Conservation (phyloP, 2,888 invertebrate genomes). For the Watsonalla cultraria region DNA sequence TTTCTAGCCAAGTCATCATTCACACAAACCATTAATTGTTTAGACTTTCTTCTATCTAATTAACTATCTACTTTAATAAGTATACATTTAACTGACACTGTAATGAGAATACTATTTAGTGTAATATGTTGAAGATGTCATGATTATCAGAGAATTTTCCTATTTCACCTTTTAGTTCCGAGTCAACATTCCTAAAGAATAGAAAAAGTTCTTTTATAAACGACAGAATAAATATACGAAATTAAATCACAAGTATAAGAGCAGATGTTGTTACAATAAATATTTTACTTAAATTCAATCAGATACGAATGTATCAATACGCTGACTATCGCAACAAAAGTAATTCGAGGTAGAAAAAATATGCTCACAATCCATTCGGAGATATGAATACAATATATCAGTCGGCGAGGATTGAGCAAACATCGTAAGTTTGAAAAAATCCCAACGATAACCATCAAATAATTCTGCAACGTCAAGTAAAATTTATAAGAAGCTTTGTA, state of each 20-base stretch:
- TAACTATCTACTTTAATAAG: no score
- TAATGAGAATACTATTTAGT: no score
- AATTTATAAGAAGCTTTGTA: slow-evolving; percentile 19
- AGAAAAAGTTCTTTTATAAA: not conserved
- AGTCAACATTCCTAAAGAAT: no score
- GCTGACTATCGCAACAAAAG: slow-evolving; percentile 4
- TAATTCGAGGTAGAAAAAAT: slow-evolving; percentile 6
- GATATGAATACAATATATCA: slow-evolving; percentile 20
- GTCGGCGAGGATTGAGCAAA: slow-evolving; percentile 20
- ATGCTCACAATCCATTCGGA: slow-evolving; percentile 10
- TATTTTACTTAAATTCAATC: not conserved
- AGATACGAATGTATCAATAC: not conserved
- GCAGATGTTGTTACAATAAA: not conserved
- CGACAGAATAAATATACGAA: not conserved
- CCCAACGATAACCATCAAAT: slow-evolving; percentile 38
- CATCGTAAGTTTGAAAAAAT: slow-evolving; percentile 25
- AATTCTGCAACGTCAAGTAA: slow-evolving; percentile 39
- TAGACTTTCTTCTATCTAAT: no score
- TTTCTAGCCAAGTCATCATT: no score
- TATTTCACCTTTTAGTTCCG: no score
- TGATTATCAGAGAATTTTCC: no score
- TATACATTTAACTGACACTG: no score
- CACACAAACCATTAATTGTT: no score
- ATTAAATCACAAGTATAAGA: not conserved
- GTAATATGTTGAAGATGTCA: no score